These are phyloP conservation scores for Aethes cnicana DNA, from an alignment of 2,888 invertebrate genomes.

Conservation along the genomic window DNA sequence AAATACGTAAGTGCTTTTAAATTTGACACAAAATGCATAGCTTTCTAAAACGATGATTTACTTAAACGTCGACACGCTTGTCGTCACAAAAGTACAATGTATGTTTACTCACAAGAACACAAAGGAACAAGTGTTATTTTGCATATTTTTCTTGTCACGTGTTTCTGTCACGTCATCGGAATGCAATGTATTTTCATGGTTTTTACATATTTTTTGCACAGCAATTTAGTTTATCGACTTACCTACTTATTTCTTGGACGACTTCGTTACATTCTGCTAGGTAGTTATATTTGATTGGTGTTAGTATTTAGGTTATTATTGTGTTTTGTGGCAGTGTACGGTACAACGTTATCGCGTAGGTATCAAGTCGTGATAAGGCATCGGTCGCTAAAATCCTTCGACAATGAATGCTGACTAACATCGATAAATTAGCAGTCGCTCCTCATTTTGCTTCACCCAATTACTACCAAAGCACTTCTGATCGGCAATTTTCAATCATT, in stretches of 20 bases:
- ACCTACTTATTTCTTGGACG: no score
- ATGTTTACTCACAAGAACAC: no score
- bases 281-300: not conserved
- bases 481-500: not conserved
- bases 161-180: no score
- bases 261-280: no score
- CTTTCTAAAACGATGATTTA: no score
- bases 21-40: not conserved
- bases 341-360: slow-evolving; percentile 1
- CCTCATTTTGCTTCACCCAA: slow-evolving; percentile 2
- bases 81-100: no score
- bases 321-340: not conserved
- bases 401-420: slow-evolving; percentile 22
- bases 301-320: slow-evolving; percentile 6
- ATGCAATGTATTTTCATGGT: no score
- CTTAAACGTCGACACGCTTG: no score
- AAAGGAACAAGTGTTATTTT: no score
- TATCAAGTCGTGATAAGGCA: slow-evolving; percentile 11
- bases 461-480: not conserved
- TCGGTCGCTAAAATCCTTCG: slow-evolving; percentile 15
- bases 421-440: slow-evolving; percentile 18
- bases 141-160: no score
- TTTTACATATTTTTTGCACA: no score
- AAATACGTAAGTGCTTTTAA: slow-evolving; percentile 69
- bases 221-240: no score